Base-by-base conservation (phyloP, 1,140 invertebrate species). In the Lordiphosa mommai region DNA sequence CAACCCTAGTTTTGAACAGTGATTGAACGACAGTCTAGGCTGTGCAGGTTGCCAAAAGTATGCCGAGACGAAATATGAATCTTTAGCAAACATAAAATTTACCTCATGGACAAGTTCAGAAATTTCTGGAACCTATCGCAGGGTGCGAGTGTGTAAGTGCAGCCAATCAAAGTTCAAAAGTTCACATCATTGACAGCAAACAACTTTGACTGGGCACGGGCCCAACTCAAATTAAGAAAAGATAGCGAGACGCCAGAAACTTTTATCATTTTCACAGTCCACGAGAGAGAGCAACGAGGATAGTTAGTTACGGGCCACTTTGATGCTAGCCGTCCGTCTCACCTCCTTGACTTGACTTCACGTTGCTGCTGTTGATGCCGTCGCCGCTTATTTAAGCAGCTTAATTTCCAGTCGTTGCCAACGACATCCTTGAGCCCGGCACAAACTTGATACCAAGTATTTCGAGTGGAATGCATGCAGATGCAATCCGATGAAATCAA, bases 161-260 rank as follows among this genome's bases (percentile, higher is more conserved):
- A 50, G 67, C 76, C 76, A 80, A 82, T 82, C 76, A 80, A 82
- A 82, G 76, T 82, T 80, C 60, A 70, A 82, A 80, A 80, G 76
- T 80, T 82, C 60, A 56, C 71, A 71, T 74, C 76, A 80, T 74
- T 82, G 71, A 82, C 74, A 77, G 51, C 43, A 40, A 60, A 50
- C 55, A 59, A 80, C 61, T 58, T 79, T 79, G 63, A 58, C 53
- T 61, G 69, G 46, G 48, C 38, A 49, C 47, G 53, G 47, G 46
- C 20, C 40, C 48, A 80, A 82, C 57, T 76, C 76, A 72, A 82
- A 82, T 82, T 82, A 82, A 76, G 61, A 76, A 72, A 63, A 70
- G 74, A 77, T 77, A 80, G 70, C 60, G 36, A 55, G 43, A 52
- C 48, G 60, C 49, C 65, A 33, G 64, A 79, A 80, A 74, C 71